Base-by-base conservation (phyloP, 30 jellyfish, hydroid and myxozoan species). In the Hydra vulgaris region DNA sequence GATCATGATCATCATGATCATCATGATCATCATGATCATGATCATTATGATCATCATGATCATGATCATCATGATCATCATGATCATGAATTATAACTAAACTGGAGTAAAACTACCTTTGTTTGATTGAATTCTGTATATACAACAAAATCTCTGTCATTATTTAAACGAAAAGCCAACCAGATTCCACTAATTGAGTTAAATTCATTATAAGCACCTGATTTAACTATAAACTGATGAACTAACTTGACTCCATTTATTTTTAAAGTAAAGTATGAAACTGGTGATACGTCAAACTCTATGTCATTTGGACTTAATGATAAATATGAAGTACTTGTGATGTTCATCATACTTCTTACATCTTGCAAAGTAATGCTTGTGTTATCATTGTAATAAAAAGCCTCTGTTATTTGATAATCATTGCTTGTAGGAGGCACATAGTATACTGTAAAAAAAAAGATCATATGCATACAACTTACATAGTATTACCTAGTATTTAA, bases 1-100 rank as follows among this genome's bases (percentile, higher is more conserved):
- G 74, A 74, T 77, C 80, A 52, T 27, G 21, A 19, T 53, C 53
- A 12, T 12, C 21, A 76, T 52, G 16, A 76, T 76, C 25, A 73
- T n/a, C n/a, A n/a, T n/a, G n/a, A n/a, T n/a, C n/a, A n/a, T n/a
- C n/a, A n/a, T n/a, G n/a, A n/a, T n/a, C n/a, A n/a, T n/a, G n/a
- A 40, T 40, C 12, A 40, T 40, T 40, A 40, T 3, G 61, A 40
- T 40, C 12, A 3, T 40, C 61, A 40, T 40, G 61, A 3, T 40
- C 12, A 40, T 12, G 12, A 5, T 3, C 61, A 40, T 40, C n/a
- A n/a, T n/a, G n/a, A n/a, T n/a, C n/a, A n/a, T 40, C 61, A 5
- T 40, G 12, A 12, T 12, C 5, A 12, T 40, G 61, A 40, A 40
- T 40, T 3, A 12, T 12, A 40, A 40, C 61, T 40, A 12, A 40